Conservation (phyloP, 2,797 vertebrate genomes). For the Phoebastria nigripes region DNA sequence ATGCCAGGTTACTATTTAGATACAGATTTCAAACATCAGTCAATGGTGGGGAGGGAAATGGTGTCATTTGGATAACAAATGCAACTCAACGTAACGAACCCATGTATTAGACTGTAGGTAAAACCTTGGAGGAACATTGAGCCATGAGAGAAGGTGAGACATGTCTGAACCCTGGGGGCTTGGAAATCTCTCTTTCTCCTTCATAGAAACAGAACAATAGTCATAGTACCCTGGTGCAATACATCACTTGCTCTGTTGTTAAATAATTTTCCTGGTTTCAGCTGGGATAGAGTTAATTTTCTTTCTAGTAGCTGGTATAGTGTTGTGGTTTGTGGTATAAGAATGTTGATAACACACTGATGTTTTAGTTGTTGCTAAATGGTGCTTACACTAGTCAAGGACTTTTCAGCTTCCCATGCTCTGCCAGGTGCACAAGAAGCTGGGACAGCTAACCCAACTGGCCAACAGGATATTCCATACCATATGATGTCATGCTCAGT, state of each 20-base stretch:
- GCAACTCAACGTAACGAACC: background rate
- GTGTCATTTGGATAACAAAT: background rate
- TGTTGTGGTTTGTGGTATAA: too few relatives aligned
- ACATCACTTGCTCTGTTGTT: background rate
- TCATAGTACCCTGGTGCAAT: background rate
- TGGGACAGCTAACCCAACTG: too few relatives aligned
- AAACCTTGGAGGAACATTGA: background rate
- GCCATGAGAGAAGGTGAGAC: background rate
- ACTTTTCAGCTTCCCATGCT: too few relatives aligned
- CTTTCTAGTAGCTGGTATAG: too few relatives aligned
- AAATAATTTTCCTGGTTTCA: background rate
- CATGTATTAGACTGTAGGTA: background rate
- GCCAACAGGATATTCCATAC: too few relatives aligned
- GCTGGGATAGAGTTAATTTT: too few relatives aligned
- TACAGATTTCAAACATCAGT: background rate
- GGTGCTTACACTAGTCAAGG: too few relatives aligned
- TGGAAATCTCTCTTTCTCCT: background rate
- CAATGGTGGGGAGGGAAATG: fast-evolving
- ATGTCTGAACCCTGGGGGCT: background rate
- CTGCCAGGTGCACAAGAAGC: too few relatives aligned
- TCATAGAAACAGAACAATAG: background rate
- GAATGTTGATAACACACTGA: too few relatives aligned
- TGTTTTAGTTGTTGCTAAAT: too few relatives aligned
- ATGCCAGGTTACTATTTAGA: background rate
- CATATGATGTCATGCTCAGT: too few relatives aligned